phyloP scores from a whole-genome alignment of 2,797 vertebrate genomes.

The Cichlasoma orientale region DNA sequence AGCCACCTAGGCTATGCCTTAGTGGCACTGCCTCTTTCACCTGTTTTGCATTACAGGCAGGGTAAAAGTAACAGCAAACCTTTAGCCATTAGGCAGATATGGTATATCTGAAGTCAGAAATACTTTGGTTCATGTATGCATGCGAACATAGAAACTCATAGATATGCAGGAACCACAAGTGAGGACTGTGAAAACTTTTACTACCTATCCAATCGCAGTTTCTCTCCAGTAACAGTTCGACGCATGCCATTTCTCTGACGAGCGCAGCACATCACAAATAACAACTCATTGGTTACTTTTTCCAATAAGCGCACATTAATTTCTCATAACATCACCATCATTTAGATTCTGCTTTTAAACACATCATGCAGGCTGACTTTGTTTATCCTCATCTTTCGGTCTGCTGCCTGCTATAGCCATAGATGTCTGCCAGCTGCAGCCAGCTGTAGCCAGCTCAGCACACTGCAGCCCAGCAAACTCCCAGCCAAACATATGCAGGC shows the following conservation, averaged over 20 bases:
- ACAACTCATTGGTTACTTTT: background rate
- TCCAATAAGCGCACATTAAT: background rate
- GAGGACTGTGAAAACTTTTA: background rate
- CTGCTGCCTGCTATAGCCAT: conserved; percentile 28
- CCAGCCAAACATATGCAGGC: conserved; percentile 6
- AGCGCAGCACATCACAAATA: background rate
- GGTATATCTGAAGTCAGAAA: conserved; percentile 52
- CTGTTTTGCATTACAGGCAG: conserved; percentile 80
- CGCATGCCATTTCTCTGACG: conserved; percentile 10
- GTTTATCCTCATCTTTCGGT: conserved; percentile 49
- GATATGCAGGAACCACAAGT: conserved; percentile 14
- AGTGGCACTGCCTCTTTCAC: conserved; percentile 63
- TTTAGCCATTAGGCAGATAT: conserved; percentile 70
- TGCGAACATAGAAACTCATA: conserved; percentile 14
- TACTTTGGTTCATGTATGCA: conserved; percentile 25
- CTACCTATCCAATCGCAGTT: conserved; percentile 1
- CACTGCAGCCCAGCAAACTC: conserved; percentile 29
- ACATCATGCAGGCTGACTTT: conserved; percentile 23
- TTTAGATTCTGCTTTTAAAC: conserved; percentile 12
- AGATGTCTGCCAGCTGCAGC: conserved; percentile 41
- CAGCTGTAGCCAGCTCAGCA: conserved; percentile 5
- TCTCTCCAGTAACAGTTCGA: conserved; percentile 3
- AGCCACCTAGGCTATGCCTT: conserved; percentile 34
- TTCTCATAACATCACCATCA: conserved; percentile 12
- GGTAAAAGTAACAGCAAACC: conserved; percentile 68